Percentiles rank a stretch among this genome's conserved stretches.
phyloP scores from a whole-genome alignment of 2,888 invertebrate species.

The Thera britannica region DNA sequence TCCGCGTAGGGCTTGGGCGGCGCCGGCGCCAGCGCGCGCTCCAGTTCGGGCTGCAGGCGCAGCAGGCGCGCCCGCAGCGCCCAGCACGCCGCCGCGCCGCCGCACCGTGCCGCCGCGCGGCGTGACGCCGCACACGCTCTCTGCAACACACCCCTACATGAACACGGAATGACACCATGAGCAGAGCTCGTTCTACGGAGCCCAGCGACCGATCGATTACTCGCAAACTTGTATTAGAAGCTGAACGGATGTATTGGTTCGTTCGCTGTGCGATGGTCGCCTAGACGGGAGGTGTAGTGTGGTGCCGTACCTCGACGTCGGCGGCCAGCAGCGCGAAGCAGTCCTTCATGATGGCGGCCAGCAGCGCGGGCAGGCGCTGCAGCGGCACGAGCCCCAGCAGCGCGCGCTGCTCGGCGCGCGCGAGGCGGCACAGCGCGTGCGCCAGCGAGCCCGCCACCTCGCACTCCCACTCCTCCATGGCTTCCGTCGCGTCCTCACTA shows the following conservation, averaged over 20 bases:
- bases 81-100: conserved; percentile 67
- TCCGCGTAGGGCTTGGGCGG: conserved; percentile 51
- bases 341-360: conserved; percentile 92
- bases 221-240: too few species aligned
- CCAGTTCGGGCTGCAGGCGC: conserved; percentile 67
- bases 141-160: conserved; percentile 2
- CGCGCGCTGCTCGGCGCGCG: conserved; percentile 93
- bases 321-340: conserved; percentile 93
- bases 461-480: conserved; percentile 71
- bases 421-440: conserved; percentile 91
- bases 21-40: conserved; percentile 59
- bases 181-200: too few species aligned
- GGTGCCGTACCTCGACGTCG: conserved; percentile 89
- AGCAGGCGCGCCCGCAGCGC: conserved; percentile 66
- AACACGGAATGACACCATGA: too few species aligned
- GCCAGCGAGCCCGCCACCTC: conserved; percentile 87
- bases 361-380: conserved; percentile 92
- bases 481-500: conserved; percentile 64
- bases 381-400: conserved; percentile 94
- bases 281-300: too few species aligned
- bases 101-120: conserved; percentile 56
- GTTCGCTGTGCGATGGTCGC: too few species aligned
- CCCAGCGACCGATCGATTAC: too few species aligned
- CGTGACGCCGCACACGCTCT: conserved; percentile 59
- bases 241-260: too few species aligned